Base-by-base conservation (phyloP, 2,888 invertebrate genomes). In the Graphium colonna region DNA sequence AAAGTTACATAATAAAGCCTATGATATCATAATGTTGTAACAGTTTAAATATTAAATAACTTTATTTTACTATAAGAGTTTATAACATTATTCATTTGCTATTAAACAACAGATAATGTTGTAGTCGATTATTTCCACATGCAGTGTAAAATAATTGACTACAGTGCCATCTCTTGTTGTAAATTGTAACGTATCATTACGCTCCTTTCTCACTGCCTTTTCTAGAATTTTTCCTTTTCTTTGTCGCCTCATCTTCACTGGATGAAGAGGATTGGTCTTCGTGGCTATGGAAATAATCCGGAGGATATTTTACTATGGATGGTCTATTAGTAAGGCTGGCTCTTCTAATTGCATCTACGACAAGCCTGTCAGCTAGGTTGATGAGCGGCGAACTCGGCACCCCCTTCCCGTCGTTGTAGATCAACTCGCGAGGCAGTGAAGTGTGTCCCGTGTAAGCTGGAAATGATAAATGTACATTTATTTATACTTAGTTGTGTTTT, bases 241-340 rank as follows among this genome's bases (percentile, higher is more conserved):
- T 58, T 28, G 63, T 58, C 33, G 60, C 65, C 52, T 84, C 85
- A 0, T 85, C 85, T 51, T 84, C 84, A 18, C 82, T 82, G 0
- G 82, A 82, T 0, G 85, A 86, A 0, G 87, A 85, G 0, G 82
- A 78, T 0, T 78, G 71, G 10, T 79, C 77, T 33, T 71, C 77
- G 0, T 76, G 75, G 2, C 64, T 71, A 41, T 80, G 79, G 70
- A 89, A 89, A 63, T 74, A 90, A 55, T 86, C 76, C 0, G 83
- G 68, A 0, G 89, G 89, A 52, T 88, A 90, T 52, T 85, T 90
- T 3, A 81, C 78, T 1, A 77, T 68, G 0, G 83, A 79, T 0
- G 86, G 83, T 44, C 86, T 64, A 40, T 79, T 70, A 1, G 84
- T 82, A 1, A 86, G 68, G 46, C 89, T 89, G 1, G 86, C 86